Evolutionary conservation across 2,113 vertebrate species (phyloP).

Genomic region (Phrynosoma platyrhinos): DNA sequence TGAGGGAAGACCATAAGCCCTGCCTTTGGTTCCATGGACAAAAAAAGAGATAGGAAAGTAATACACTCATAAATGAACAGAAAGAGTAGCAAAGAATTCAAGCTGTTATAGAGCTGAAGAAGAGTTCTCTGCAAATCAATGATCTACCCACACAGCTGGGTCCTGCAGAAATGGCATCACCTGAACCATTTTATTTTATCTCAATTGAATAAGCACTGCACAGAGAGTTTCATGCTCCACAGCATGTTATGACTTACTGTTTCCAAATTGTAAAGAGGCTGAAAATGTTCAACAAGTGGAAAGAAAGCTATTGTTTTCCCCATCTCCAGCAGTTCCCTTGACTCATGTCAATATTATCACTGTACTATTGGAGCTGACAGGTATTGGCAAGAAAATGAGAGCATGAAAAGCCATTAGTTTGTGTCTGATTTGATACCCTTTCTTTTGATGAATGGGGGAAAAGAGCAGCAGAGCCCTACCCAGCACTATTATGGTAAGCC

Average conservation of each 20-base stretch:
- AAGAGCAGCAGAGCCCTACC: not conserved
- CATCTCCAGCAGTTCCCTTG: constrained; percentile 30
- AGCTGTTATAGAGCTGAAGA: not conserved
- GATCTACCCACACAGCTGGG: constrained; percentile 1
- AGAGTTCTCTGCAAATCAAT: not conserved
- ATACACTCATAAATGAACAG: not conserved
- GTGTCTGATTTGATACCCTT: constrained; percentile 29
- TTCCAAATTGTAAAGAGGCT: constrained; percentile 34
- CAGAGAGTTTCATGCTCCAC: not conserved
- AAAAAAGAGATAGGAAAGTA: not conserved
- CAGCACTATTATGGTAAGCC: not conserved
- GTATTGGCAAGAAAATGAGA: constrained; percentile 39
- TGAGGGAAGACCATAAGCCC: not conserved
- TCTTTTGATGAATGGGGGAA: constrained; percentile 17
- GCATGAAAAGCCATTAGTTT: constrained; percentile 30
- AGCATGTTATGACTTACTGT: constrained; percentile 32
- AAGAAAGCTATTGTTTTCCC: constrained; percentile 37
- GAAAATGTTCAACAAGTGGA: constrained; percentile 32
- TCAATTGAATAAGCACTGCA: constrained; percentile 16
- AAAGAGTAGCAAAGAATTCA: not conserved
- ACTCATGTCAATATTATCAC: constrained; percentile 39
- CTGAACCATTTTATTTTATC: constrained; percentile 29
- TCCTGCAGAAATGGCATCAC: constrained; percentile 22
- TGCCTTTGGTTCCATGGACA: not conserved
- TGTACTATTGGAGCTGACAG: constrained; percentile 37